These are phyloP conservation scores for Manis javanica DNA, from an alignment of 2,797 vertebrate species.

Conservation along the genomic window DNA sequence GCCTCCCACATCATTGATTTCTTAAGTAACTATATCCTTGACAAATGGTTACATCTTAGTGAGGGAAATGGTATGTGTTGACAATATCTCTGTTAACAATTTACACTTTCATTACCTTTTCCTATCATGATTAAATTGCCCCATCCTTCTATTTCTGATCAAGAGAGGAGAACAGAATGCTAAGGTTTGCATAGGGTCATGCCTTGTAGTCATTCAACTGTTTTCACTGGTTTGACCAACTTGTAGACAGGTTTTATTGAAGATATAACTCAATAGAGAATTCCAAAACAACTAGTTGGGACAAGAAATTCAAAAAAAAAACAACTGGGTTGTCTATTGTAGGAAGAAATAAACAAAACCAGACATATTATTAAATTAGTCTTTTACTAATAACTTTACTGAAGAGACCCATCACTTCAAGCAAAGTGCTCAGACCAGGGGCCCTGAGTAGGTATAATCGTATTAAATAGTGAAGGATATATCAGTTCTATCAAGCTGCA, in stretches of 20 bases:
- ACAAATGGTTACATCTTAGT: slow-evolving; percentile 59
- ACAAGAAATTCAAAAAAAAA: slow-evolving; percentile 23
- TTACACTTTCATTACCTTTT: slow-evolving; percentile 53
- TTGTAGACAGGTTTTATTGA: slow-evolving; percentile 2
- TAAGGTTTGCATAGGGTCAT: not conserved
- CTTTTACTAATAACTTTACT: slow-evolving; percentile 44
- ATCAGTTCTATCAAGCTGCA: slow-evolving; percentile 51
- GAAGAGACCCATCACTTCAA: slow-evolving; percentile 36
- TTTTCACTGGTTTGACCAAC: slow-evolving; percentile 12
- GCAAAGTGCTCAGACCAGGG: slow-evolving; percentile 35
- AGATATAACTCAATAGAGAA: slow-evolving; percentile 4
- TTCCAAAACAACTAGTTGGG: not conserved
- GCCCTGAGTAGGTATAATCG: slow-evolving; percentile 33
- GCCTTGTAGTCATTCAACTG: not conserved
- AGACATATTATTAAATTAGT: slow-evolving; percentile 54
- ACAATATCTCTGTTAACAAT: slow-evolving; percentile 62
- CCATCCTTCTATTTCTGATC: slow-evolving; percentile 54
- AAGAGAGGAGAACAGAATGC: slow-evolving; percentile 32
- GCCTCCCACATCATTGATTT: slow-evolving; percentile 2
- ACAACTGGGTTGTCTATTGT: not conserved
- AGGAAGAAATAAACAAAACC: slow-evolving; percentile 19
- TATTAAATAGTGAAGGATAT: not conserved
- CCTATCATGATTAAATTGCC: slow-evolving; percentile 39
- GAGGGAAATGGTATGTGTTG: slow-evolving; percentile 24
- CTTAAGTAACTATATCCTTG: slow-evolving; percentile 11